A percentile compares a stretch with the other conserved stretches of the same genome.
phyloP scores from a whole-genome alignment of 2,113 vertebrate species.

The Malurus cyaneus region DNA sequence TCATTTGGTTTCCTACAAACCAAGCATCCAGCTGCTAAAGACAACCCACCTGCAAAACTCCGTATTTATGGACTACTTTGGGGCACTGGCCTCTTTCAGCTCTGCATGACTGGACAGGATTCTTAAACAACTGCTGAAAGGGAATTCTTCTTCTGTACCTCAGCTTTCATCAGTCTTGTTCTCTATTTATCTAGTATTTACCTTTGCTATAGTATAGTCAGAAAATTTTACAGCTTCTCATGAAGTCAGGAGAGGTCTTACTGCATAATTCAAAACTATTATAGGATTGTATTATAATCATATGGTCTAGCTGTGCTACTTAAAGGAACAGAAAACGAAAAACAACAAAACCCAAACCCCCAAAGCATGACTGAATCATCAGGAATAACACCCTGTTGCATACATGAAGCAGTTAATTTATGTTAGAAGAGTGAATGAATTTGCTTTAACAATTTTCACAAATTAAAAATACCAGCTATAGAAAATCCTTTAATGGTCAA shows the following conservation, averaged over 20 bases:
- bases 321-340: neutral
- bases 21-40: neutral
- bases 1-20: neutral
- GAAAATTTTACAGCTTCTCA: neutral
- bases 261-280: neutral
- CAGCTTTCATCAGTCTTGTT: neutral
- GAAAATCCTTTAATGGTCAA: neutral
- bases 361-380: neutral
- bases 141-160: neutral
- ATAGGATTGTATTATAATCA: neutral
- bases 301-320: neutral
- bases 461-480: neutral
- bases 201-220: neutral
- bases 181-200: neutral
- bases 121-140: neutral
- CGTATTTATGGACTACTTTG: neutral
- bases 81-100: neutral
- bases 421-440: neutral
- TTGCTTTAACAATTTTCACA: neutral
- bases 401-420: neutral
- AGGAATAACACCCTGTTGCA: neutral
- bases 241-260: neutral
- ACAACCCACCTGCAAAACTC: neutral
- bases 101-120: neutral
- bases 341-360: neutral